phyloP scores from a whole-genome alignment of 2,113 vertebrate genomes.

The Pardalotus punctatus region DNA sequence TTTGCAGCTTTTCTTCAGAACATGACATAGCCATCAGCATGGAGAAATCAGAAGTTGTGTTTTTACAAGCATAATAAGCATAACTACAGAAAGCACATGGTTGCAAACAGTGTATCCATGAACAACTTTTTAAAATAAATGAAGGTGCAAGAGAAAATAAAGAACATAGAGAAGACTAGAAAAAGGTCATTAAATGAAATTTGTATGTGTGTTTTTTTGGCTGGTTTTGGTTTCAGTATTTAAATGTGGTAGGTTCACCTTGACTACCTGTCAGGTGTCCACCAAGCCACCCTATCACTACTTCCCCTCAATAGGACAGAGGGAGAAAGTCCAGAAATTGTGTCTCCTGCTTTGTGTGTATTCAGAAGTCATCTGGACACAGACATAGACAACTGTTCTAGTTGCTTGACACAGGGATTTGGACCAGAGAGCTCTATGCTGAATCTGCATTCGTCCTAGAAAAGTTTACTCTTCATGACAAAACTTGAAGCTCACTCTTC shows the following conservation, averaged over 20 bases:
- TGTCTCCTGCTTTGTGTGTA: not conserved
- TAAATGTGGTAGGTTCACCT: not conserved
- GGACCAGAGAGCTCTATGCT: not conserved
- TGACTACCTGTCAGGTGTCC: not conserved
- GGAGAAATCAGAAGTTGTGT: not conserved
- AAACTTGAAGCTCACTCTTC: not conserved
- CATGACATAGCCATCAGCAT: not conserved
- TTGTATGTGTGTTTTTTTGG: not conserved
- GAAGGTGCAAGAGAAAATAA: not conserved
- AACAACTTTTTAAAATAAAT: not conserved
- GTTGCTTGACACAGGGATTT: not conserved
- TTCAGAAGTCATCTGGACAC: not conserved
- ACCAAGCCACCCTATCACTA: not conserved
- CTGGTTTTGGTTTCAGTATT: not conserved
- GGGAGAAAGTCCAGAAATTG: not conserved
- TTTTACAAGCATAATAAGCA: not conserved
- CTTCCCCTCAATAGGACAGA: not conserved
- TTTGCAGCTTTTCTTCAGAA: not conserved
- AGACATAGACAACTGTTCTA: not conserved
- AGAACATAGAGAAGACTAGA: not conserved
- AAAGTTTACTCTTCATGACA: not conserved
- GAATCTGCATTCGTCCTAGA: not conserved
- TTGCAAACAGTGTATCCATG: not conserved
- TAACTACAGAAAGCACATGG: not conserved
- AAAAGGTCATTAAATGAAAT: not conserved